Evolutionary conservation across 2,797 vertebrate species (phyloP).

Genomic region (Microhierax caerulescens): DNA sequence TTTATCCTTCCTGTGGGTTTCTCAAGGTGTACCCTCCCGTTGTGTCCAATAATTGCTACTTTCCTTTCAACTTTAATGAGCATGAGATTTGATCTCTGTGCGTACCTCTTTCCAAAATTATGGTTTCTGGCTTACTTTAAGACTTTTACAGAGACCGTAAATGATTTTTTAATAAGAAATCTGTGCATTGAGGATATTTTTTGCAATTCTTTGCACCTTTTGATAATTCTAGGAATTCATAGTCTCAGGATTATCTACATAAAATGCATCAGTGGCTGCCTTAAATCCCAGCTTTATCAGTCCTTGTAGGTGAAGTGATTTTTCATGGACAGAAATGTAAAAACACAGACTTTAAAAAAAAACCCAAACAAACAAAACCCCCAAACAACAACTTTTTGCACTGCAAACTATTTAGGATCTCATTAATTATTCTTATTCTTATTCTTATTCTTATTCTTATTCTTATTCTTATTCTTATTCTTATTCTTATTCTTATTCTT

Average conservation of each 20-base stretch:
- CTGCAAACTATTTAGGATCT: neutral
- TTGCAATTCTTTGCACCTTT: neutral
- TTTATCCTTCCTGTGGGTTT: neutral
- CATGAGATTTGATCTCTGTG: neutral
- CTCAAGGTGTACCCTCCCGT: neutral
- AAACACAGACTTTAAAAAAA: neutral
- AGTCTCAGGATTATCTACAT: neutral
- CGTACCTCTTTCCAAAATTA: neutral
- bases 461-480: no score
- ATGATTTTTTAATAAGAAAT: neutral
- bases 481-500: no score
- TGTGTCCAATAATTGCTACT: neutral
- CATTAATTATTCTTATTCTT: no score
- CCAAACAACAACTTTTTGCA: rapidly evolving
- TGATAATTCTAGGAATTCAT: neutral
- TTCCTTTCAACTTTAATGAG: neutral
- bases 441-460: no score
- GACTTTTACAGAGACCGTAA: neutral
- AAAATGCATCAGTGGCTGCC: neutral
- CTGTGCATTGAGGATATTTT: neutral
- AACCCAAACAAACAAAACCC: rapidly evolving
- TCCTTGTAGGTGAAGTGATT: neutral
- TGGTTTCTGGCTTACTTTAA: neutral
- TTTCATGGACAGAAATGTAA: neutral
- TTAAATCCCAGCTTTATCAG: neutral